A percentile compares a stretch with the other conserved stretches of the same genome.
These are phyloP conservation scores for Acrossocheilus wenchowensis DNA, from an alignment of 2,797 vertebrate genomes.

Conservation along the genomic window DNA sequence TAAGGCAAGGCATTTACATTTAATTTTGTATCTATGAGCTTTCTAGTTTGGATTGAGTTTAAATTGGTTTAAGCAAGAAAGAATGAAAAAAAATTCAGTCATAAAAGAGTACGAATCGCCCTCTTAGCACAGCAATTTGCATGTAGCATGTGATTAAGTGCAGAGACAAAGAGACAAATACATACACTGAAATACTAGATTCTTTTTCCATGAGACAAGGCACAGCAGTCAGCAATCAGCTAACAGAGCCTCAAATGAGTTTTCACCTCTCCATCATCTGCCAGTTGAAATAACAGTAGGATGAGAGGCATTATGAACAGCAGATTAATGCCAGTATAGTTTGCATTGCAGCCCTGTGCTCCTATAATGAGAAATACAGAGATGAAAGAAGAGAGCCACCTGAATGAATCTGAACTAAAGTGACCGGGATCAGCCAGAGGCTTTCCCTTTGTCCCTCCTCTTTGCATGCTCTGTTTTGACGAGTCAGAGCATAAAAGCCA, in stretches of 20 bases:
- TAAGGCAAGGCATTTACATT: neutral
- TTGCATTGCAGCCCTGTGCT: conserved; percentile 28
- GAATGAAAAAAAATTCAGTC: neutral
- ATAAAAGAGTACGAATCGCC: neutral
- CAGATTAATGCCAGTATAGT: conserved; percentile 29
- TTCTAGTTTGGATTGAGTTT: conserved; percentile 13
- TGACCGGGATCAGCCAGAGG: conserved; percentile 25
- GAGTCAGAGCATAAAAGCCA: conserved; percentile 27
- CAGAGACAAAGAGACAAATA: conserved; percentile 2
- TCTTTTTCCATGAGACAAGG: neutral
- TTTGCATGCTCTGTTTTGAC: neutral
- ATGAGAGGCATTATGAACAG: conserved; percentile 29
- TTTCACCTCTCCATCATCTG: conserved; percentile 40
- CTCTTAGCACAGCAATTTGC: neutral
- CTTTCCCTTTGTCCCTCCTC: conserved; percentile 29
- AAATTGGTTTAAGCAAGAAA: neutral
- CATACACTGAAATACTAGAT: conserved; percentile 18
- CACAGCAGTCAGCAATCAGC: conserved; percentile 40
- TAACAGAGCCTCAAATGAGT: conserved; percentile 48
- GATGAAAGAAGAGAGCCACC: conserved; percentile 10
- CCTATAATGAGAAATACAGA: conserved; percentile 1
- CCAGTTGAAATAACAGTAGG: conserved; percentile 15
- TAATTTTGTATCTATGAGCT: neutral
- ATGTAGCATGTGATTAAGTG: neutral
- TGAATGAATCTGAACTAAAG: conserved; percentile 36